Percentiles rank a stretch among this genome's conserved stretches.
These are phyloP conservation scores for Pica pica DNA, from an alignment of 2,113 vertebrate species.

Conservation along the genomic window DNA sequence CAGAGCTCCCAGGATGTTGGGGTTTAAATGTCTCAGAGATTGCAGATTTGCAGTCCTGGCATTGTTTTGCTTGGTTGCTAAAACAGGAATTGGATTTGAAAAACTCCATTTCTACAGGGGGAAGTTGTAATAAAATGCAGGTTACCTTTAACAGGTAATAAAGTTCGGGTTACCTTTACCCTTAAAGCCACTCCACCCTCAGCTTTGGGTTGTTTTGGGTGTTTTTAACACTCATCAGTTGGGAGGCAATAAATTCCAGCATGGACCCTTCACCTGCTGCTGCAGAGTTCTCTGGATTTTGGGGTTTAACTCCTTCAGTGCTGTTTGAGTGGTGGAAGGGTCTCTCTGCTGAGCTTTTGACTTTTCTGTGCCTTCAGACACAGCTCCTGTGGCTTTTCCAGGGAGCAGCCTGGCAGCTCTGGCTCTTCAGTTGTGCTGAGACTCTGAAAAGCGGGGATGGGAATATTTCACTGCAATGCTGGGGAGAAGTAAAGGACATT, in stretches of 20 bases:
- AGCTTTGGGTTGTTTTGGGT: neutral
- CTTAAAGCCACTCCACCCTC: neutral
- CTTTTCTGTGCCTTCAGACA: neutral
- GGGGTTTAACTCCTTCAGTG: neutral
- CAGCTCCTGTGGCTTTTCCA: neutral
- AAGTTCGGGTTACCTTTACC: neutral
- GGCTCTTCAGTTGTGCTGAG: neutral
- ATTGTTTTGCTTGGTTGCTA: neutral
- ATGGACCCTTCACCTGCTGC: neutral
- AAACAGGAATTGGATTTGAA: neutral
- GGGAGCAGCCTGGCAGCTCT: neutral
- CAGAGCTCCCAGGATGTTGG: neutral
- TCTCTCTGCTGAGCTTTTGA: neutral
- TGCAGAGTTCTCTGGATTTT: neutral
- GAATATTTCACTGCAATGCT: neutral
- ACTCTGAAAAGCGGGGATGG: neutral
- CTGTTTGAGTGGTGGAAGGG: neutral
- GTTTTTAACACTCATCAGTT: neutral
- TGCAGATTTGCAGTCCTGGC: neutral
- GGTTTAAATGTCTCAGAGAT: rapidly evolving
- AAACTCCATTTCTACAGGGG: neutral
- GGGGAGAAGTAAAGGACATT: neutral
- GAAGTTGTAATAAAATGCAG: neutral
- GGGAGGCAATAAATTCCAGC: neutral
- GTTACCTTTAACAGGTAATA: neutral